Base-by-base conservation (phyloP, 2,113 vertebrate genomes). In the Theristicus caerulescens region DNA sequence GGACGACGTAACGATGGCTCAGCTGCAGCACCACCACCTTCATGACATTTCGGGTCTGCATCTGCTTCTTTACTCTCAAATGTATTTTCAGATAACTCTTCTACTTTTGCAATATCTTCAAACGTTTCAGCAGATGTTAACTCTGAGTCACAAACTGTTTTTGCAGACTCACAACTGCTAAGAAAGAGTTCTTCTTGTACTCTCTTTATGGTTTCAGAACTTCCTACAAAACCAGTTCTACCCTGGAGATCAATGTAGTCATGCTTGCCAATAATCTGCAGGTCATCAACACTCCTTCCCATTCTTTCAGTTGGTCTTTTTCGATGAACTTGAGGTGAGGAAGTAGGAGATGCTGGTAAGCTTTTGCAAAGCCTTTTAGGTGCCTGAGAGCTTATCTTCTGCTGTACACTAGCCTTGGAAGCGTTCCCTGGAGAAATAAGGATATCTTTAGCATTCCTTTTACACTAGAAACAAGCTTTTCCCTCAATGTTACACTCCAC, bases 131-230 rank as follows among this genome's bases (percentile, higher is more conserved):
- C 87, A 74, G 86, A 87, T 74, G 92, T 83, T 11, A 69, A 31
- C 25, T 98, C 98, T 0, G 95, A 97, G 69, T 99, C 98, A 86
- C 99, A 99, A 44, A 99, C 95, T 0, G 98, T 98, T 97, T 99
- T 99, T 86, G 99, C 99, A 31, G 99, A 99, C 71, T 99, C 99
- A 74, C 99, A 99, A 89, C 99, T 99, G 97, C 99, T 99, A 73
- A 99, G 71, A 19, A 99, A 98, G 40, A 94, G 95, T 24, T 99
- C 99, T 16, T 99, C 98, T 47, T 96, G 97, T 27, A 78, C 95
- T 92, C 95, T 98, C 93, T 97, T 99, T 13, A 99, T 64, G 0
- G 98, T 98, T 86, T 98, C 98, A 1, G 98, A 98, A 92, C 97
- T 99, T 92, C 96, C 97, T n/a, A 96, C 81, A 73, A 87, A 88